phyloP scores from a whole-genome alignment of 2,113 vertebrate genomes.

The Laticauda colubrina region DNA sequence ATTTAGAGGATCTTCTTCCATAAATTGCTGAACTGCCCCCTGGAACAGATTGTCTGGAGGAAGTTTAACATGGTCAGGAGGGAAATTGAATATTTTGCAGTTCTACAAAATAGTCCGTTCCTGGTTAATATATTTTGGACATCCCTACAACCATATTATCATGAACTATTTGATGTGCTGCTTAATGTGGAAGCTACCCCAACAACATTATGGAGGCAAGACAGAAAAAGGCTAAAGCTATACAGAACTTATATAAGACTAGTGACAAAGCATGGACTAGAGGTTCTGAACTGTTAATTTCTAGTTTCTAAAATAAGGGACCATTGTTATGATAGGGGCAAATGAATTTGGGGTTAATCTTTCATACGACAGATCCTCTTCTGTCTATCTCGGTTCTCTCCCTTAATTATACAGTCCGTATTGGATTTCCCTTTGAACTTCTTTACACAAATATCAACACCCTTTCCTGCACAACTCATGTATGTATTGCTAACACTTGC shows the following conservation, averaged over 20 bases:
- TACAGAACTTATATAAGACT: neutral
- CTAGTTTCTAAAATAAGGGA: neutral
- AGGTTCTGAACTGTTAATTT: neutral
- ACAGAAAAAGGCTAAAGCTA: neutral
- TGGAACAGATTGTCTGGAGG: neutral
- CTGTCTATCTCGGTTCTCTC: neutral
- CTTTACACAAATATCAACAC: conserved; percentile 3
- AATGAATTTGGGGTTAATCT: neutral
- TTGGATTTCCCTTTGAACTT: neutral
- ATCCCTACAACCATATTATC: neutral
- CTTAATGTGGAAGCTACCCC: neutral
- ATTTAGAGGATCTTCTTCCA: neutral
- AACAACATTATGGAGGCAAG: neutral
- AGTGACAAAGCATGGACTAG: neutral
- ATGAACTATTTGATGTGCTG: neutral
- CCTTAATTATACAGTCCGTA: neutral
- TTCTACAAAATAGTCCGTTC: neutral
- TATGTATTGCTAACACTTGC: neutral
- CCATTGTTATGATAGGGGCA: neutral
- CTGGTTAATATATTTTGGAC: neutral
- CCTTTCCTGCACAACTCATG: neutral
- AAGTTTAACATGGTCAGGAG: too few relatives aligned
- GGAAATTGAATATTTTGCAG: neutral
- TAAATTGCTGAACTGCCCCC: neutral
- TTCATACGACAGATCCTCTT: neutral